Conservation (phyloP, 2,888 invertebrate species). For the Terebella lapidaria region DNA sequence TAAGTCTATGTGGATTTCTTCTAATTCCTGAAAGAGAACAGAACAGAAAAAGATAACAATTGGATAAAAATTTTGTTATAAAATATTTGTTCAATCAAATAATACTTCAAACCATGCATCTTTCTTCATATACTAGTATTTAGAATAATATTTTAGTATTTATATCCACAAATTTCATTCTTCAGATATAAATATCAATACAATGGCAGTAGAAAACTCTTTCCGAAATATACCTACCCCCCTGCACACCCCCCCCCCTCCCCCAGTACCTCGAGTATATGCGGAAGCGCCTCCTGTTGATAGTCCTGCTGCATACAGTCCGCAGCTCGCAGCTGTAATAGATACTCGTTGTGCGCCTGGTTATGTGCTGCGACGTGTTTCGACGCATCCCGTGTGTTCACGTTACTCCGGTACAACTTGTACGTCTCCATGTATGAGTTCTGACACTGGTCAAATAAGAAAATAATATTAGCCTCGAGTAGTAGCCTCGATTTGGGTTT, state of each 20-base stretch:
- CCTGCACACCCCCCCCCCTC: not conserved
- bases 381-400: constrained; percentile 54
- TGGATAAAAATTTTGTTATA: not conserved
- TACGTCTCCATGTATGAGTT: constrained; percentile 83
- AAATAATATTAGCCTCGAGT: too few relatives aligned
- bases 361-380: constrained; percentile 67
- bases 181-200: too few relatives aligned
- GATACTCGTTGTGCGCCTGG: constrained; percentile 88
- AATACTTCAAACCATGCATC: not conserved
- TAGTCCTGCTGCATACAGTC: constrained; percentile 90
- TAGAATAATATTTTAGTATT: not conserved
- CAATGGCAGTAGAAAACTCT: too few relatives aligned
- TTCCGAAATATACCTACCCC: too few relatives aligned
- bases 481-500: too few relatives aligned
- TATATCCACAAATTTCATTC: not conserved
- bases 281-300: constrained; percentile 77
- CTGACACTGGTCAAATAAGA: constrained; percentile 75
- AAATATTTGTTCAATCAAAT: too few relatives aligned
- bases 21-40: constrained; percentile 70
- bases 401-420: constrained; percentile 67
- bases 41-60: constrained; percentile 2
- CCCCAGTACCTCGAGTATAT: constrained; percentile 70
- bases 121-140: not conserved
- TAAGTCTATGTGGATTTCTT: constrained; percentile 86
- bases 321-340: constrained; percentile 85